Percentiles rank a stretch among this genome's conserved stretches.
phyloP scores from a whole-genome alignment of 2,888 invertebrate species.

The Apamea epomidion region DNA sequence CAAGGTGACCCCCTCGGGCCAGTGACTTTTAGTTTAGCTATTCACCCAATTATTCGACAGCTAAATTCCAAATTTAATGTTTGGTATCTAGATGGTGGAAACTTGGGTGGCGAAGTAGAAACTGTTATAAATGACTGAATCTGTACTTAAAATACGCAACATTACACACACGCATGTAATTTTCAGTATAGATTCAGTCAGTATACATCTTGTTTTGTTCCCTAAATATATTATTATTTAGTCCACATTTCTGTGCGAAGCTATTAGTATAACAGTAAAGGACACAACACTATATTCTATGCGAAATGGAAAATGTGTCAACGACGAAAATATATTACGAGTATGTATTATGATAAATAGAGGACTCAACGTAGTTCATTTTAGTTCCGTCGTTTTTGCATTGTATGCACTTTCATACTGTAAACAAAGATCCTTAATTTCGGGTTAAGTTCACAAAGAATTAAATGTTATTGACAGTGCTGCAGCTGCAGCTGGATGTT shows the following conservation, averaged over 20 bases:
- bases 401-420: slow-evolving; percentile 27
- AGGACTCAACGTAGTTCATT: slow-evolving; percentile 31
- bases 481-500: slow-evolving; percentile 43
- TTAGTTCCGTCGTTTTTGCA: slow-evolving; percentile 24
- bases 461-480: slow-evolving; percentile 60
- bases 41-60: too few species aligned
- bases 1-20: too few species aligned
- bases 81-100: too few species aligned
- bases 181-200: too few species aligned
- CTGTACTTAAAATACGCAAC: not conserved
- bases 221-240: slow-evolving; percentile 52
- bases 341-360: slow-evolving; percentile 51
- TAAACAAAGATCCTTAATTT: slow-evolving; percentile 44
- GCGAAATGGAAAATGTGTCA: slow-evolving; percentile 58
- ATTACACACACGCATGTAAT: slow-evolving; percentile 24
- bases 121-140: too few species aligned
- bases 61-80: too few species aligned
- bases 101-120: too few species aligned
- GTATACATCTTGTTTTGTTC: slow-evolving; percentile 38
- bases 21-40: too few species aligned
- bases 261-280: slow-evolving; percentile 49
- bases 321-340: slow-evolving; percentile 57
- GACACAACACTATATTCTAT: slow-evolving; percentile 44
- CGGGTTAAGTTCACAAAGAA: slow-evolving; percentile 48
- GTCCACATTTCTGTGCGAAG: slow-evolving; percentile 39